Evolutionary conservation across 2,113 vertebrate genomes (phyloP).

Genomic region (Carettochelys insculpta): DNA sequence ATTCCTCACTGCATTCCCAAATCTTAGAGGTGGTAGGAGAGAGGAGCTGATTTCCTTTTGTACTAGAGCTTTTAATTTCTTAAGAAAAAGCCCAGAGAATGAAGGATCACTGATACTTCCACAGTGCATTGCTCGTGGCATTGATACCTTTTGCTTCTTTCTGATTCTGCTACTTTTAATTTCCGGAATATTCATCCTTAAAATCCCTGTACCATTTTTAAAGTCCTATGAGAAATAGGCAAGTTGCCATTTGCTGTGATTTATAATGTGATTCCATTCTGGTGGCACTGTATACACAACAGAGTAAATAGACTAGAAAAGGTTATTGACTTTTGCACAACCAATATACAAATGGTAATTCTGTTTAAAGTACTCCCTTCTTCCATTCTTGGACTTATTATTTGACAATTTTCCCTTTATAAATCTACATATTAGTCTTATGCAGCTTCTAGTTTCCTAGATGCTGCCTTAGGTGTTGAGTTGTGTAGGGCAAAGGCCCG

Average conservation of each 20-base stretch:
- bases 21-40: too few relatives aligned
- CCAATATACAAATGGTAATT: background rate
- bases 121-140: background rate
- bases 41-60: too few relatives aligned
- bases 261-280: background rate
- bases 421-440: background rate
- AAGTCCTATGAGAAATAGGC: background rate
- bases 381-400: background rate
- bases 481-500: background rate
- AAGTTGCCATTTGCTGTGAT: background rate
- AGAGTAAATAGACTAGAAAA: background rate
- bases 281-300: constrained; percentile 1
- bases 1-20: too few relatives aligned
- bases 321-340: constrained; percentile 2
- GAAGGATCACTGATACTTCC: background rate
- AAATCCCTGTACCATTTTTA: background rate
- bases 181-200: background rate
- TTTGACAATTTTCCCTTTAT: background rate
- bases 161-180: background rate
- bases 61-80: background rate
- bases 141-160: constrained; percentile 1
- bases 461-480: background rate
- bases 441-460: background rate
- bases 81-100: background rate
- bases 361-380: background rate